Evolutionary conservation across 2,888 invertebrate species (phyloP), one percentile per base, ranked within the genome.

Genomic region (Leptinotarsa haldemani): DNA sequence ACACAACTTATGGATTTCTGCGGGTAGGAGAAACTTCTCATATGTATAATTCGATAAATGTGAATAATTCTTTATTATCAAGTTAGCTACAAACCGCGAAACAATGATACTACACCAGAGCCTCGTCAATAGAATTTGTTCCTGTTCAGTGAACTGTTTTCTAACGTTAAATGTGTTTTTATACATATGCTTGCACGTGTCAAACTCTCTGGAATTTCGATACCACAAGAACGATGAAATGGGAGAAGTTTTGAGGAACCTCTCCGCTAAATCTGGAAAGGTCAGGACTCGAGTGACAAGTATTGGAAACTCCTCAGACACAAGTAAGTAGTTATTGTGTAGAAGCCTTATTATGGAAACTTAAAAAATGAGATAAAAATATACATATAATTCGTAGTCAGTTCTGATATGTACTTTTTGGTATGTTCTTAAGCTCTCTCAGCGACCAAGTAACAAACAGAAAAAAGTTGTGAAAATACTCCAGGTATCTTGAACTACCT

Each of bases 211-310:
- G 79, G 85, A 81, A 83, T 87, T 84, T 76, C 83, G 83, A 73
- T 89, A 90, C 82, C 90, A 90, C 79, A 86, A 87, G 75, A 88
- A 89, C 78, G 80, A 82, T 7, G 85, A 86, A 73, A 79, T 90
- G 77, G 87, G 86, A 53, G 73, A 81, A 48, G 85, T 86, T 80
- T 81, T 90, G 78, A 82, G 83, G 68, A 83, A 86, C 67, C 85
- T 88, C 63, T 48, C 69, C 46, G 82, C 85, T 15, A 53, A 80
- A 50, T 81, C 82, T 3, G 87, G 80, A 86, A 50, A 81, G 15
- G 56, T 90, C 46, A 77, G 73, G 9, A 87, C 88, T 2, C 79
- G 84, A 25, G 80, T 90, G 7, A 89, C 90, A 79, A 86, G 87
- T 0, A 89, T 91, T 74, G 93, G 94, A n/a, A 87, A 90, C 66